Conservation (phyloP, 2,888 invertebrate genomes). For the Pemphredon lugubris region DNA sequence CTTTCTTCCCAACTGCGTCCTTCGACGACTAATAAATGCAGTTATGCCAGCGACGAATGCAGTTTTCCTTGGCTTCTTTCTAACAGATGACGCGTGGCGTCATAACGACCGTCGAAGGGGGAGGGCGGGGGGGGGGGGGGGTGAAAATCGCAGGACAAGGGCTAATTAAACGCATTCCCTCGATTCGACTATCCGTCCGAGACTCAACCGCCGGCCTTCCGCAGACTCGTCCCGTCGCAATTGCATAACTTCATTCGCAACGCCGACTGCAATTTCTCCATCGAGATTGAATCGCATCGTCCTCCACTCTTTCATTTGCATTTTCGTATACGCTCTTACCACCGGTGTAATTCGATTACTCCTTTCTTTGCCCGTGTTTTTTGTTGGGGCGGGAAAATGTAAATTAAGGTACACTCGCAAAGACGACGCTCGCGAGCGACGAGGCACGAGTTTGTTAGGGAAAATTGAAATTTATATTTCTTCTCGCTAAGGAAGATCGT, state of each 20-base stretch:
- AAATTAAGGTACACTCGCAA: no score
- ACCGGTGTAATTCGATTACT: background rate
- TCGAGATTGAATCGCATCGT: background rate
- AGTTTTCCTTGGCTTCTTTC: slow-evolving; percentile 75
- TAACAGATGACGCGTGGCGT: slow-evolving; percentile 63
- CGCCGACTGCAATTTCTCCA: background rate
- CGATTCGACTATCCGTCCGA: slow-evolving; percentile 14
- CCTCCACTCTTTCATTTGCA: background rate
- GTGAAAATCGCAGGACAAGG: slow-evolving; percentile 1
- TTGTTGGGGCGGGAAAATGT: no score
- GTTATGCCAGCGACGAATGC: slow-evolving; percentile 66
- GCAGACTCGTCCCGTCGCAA: background rate
- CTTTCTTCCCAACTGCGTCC: slow-evolving; percentile 62
- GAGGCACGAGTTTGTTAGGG: no score
- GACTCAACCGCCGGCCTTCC: background rate
- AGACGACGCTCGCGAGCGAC: no score
- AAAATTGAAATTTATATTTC: no score
- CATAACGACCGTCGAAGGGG: slow-evolving; percentile 28
- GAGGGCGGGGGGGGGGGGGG: slow-evolving; percentile 34
- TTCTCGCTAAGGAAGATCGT: no score
- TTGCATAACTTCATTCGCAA: slow-evolving; percentile 20
- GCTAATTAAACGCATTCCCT: slow-evolving; percentile 13
- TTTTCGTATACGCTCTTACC: background rate
- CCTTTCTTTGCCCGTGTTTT: background rate
- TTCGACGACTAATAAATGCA: slow-evolving; percentile 65